These are phyloP conservation scores for Argya squamiceps DNA, from an alignment of 2,797 vertebrate species.

Conservation along the genomic window DNA sequence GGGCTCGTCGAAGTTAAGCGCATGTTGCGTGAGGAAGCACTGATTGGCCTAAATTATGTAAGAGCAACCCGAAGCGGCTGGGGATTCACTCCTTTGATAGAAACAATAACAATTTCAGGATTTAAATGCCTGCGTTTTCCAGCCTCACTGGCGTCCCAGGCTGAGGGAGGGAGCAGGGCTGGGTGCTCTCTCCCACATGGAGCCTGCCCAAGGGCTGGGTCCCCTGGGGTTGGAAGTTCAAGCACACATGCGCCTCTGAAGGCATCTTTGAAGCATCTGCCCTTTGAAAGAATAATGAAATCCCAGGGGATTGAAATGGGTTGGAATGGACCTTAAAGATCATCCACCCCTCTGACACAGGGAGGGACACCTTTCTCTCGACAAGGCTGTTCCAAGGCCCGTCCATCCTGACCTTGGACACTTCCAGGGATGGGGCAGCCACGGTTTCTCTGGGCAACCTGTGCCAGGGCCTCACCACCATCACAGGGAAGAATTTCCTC, in stretches of 20 bases:
- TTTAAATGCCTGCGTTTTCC: conserved; percentile 14
- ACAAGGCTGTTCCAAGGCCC: fast-evolving
- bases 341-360: fast-evolving
- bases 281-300: background rate
- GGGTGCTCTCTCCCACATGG: background rate
- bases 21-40: background rate
- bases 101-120: conserved; percentile 58
- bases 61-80: background rate
- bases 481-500: background rate
- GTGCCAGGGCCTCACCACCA: background rate
- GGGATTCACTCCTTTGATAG: background rate
- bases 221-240: fast-evolving
- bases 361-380: fast-evolving
- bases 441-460: background rate
- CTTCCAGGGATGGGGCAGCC: background rate
- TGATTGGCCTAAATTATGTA: conserved; percentile 57
- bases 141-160: background rate
- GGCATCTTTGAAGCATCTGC: background rate
- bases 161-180: background rate
- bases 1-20: conserved; percentile 47
- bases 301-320: background rate
- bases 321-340: background rate
- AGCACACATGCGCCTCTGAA: fast-evolving
- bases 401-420: background rate
- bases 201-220: fast-evolving